phyloP scores from a whole-genome alignment of 2,888 invertebrate species.

The Lasioglossum morio region DNA sequence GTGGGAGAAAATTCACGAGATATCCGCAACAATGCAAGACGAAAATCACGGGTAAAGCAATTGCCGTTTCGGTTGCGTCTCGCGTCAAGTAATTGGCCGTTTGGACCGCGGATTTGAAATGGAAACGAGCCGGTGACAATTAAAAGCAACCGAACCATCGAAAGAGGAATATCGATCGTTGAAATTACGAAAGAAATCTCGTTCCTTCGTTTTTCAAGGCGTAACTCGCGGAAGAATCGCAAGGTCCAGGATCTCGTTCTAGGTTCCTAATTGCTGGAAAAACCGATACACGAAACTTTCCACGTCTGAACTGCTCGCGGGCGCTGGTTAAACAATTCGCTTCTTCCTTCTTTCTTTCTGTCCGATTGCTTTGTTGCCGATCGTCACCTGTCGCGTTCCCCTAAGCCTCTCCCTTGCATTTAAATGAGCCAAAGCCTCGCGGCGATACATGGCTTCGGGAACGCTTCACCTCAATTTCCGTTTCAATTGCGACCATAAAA shows the following conservation, averaged over 20 bases:
- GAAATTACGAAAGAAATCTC: background rate
- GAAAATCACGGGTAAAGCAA: background rate
- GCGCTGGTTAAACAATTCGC: constrained; percentile 28
- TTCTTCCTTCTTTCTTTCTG: background rate
- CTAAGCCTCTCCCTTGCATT: background rate
- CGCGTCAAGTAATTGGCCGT: background rate
- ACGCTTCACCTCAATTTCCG: constrained; percentile 2
- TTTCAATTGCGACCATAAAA: constrained; percentile 8
- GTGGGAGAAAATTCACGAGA: constrained; percentile 2
- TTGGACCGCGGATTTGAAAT: background rate
- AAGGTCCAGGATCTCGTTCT: constrained; percentile 25
- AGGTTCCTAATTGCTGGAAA: constrained; percentile 39
- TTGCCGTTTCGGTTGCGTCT: background rate
- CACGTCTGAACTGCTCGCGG: background rate
- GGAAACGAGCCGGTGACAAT: background rate
- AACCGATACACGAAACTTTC: constrained; percentile 44
- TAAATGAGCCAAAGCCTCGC: background rate
- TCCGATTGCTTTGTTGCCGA: background rate
- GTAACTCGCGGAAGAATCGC: background rate
- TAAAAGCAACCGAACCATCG: background rate
- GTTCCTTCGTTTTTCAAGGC: background rate
- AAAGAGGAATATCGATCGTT: background rate
- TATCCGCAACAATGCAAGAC: background rate
- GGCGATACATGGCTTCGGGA: background rate
- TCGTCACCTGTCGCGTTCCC: background rate